phyloP scores from a whole-genome alignment of 2,113 vertebrate species.

The Mixornis gularis region DNA sequence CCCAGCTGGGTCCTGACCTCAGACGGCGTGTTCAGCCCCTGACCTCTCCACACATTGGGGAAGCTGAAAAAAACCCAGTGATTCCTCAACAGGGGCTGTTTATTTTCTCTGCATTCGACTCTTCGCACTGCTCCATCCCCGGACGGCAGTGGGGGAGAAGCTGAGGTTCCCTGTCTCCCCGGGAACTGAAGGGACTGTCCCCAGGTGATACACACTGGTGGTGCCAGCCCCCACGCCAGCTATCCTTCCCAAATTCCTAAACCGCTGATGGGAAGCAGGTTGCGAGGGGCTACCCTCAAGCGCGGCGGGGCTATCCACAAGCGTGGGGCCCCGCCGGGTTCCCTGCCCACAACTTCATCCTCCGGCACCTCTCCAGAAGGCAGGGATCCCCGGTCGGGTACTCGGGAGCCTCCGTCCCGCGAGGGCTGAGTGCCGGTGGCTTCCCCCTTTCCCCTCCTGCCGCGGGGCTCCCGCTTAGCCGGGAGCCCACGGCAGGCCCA shows the following conservation, averaged over 20 bases:
- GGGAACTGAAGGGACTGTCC: neutral
- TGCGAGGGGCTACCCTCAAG: neutral
- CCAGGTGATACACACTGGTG: neutral
- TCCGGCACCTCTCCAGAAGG: neutral
- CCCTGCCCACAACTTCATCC: neutral
- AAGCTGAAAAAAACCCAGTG: neutral
- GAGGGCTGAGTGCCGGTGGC: neutral
- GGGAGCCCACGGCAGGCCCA: neutral
- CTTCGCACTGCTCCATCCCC: neutral
- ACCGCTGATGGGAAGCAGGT: neutral
- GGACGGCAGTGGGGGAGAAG: rapidly evolving
- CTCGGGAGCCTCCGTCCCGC: neutral
- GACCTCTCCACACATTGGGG: neutral
- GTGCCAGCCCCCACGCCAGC: neutral
- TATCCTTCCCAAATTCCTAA: neutral
- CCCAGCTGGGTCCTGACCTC: neutral
- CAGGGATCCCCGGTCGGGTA: neutral
- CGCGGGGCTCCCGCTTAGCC: neutral
- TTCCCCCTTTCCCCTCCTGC: neutral
- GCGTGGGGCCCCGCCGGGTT: neutral
- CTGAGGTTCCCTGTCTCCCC: neutral
- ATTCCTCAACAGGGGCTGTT: neutral
- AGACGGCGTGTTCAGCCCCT: rapidly evolving
- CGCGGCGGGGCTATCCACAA: neutral
- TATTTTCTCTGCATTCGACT: neutral